Base-by-base conservation (phyloP, 2,888 invertebrate species). In the Nysson spinosus region DNA sequence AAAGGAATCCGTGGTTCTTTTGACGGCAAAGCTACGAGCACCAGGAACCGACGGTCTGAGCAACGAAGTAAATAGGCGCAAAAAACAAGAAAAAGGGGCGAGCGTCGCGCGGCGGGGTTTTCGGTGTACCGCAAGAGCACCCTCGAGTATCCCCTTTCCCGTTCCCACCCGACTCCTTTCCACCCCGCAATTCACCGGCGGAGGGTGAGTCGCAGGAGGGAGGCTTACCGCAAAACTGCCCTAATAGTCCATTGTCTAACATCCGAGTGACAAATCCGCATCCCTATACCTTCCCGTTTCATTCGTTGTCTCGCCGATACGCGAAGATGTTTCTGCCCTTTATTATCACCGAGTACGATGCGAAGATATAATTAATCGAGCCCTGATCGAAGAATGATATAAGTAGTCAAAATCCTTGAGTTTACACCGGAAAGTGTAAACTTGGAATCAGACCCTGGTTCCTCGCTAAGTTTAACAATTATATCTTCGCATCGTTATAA, bases 181-280 rank as follows among this genome's bases (percentile, higher is more conserved):
- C 34, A 22, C 7, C 39, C 30, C 37, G 17, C 32, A 26, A 30
- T 20, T 26, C 35, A 50, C 28, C n/a, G 32, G 44, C 35, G 52
- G 56, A 57, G 34, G 46, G 42, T 62, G 56, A 24, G 43, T 49
- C 46, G 35, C n/a, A 37, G 12, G 20, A 11, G 35, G 57, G 40
- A 56, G 40, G 83, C 83, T 84, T 84, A 84, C 80, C 76, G 46
- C 77, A 62, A 73, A 81, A 84, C 83, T 78, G 77, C 81, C 81
- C 83, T 85, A 84, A 85, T 84, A 84, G 84, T 83, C 84, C 77
- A 85, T 84, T 85, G 85, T 85, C 82, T 83, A 82, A 83, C 80
- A 78, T 83, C 80, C 79, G 67, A 78, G 75, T 75, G 75, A 72
- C 74, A 70, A 76, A 72, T 65, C 69, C 57, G 55, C 47, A 39